Evolutionary conservation across 1,140 invertebrate genomes (phyloP).

Genomic region (Drosophila mauritiana): DNA sequence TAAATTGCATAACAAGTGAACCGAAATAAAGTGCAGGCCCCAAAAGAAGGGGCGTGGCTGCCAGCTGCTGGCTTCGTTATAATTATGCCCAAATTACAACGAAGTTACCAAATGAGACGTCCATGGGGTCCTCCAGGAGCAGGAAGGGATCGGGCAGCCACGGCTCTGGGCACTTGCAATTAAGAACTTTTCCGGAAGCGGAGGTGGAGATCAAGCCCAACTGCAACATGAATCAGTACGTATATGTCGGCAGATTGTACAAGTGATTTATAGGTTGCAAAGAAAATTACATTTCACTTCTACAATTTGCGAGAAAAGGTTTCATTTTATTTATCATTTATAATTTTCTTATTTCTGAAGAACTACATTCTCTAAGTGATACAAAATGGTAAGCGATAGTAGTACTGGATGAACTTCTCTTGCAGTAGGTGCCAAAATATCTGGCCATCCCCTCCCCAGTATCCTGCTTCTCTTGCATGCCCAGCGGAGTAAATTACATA

Average conservation of each 20-base stretch:
- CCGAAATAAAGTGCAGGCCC: slow-evolving; percentile 17
- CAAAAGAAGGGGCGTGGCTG: slow-evolving; percentile 24
- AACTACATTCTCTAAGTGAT: neutral
- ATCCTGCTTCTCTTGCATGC: neutral
- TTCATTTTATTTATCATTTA: no score
- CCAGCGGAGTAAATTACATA: slow-evolving; percentile 17
- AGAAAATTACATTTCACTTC: slow-evolving; percentile 7
- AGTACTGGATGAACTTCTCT: no score
- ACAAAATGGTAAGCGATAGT: no score
- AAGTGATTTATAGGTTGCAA: slow-evolving; percentile 21
- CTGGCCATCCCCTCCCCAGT: neutral
- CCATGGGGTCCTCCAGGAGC: neutral
- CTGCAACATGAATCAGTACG: slow-evolving; percentile 32
- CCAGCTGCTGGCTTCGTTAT: slow-evolving; percentile 67
- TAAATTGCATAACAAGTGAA: slow-evolving; percentile 63
- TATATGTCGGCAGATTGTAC: slow-evolving; percentile 8
- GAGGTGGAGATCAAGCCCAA: slow-evolving; percentile 25
- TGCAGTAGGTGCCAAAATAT: no score
- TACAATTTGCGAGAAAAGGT: slow-evolving; percentile 13
- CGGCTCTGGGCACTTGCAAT: slow-evolving; percentile 63
- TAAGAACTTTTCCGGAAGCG: slow-evolving; percentile 62
- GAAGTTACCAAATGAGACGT: slow-evolving; percentile 38
- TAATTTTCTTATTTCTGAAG: neutral
- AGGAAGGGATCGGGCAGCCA: neutral
- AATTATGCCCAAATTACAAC: slow-evolving; percentile 74